Evolutionary conservation across 1,140 invertebrate species (phyloP).

Genomic region (Neuroterus valhalla): DNA sequence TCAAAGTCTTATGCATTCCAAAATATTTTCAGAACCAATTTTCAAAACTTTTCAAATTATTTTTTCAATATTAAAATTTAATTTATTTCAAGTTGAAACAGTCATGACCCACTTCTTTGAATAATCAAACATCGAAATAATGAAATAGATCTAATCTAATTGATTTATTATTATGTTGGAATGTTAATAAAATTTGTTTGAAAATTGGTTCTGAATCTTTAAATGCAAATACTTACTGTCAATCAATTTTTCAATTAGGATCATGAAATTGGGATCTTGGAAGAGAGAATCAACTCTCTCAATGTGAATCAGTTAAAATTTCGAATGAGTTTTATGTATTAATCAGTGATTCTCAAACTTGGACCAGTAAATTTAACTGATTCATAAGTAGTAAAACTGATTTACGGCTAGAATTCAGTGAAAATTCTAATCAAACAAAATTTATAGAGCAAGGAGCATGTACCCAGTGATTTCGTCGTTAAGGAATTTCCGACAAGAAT

Average conservation of each 20-base stretch:
- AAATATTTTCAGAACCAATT: slow-evolving; percentile 31
- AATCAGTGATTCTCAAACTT: too few species aligned
- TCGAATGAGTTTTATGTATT: too few species aligned
- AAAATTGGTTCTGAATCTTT: slow-evolving; percentile 20
- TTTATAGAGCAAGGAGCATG: background rate
- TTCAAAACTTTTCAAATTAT: slow-evolving; percentile 6
- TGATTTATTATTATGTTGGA: too few species aligned
- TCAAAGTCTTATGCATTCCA: slow-evolving; percentile 13
- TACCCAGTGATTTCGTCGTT: slow-evolving; percentile 8
- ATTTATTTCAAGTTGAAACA: background rate
- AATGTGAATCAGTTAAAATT: too few species aligned
- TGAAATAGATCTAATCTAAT: too few species aligned
- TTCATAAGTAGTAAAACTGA: too few species aligned
- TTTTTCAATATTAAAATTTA: slow-evolving; percentile 36
- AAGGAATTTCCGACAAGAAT: slow-evolving; percentile 2
- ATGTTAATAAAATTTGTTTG: background rate
- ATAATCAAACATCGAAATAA: too few species aligned
- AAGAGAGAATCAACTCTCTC: background rate
- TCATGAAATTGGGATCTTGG: slow-evolving; percentile 15
- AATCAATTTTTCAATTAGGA: too few species aligned
- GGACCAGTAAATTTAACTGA: too few species aligned
- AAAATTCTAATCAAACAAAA: too few species aligned
- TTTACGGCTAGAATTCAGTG: too few species aligned
- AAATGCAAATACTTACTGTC: slow-evolving; percentile 56
- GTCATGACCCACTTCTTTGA: too few species aligned